Conservation (phyloP, 2,888 invertebrate genomes). For the Operophtera brumata region DNA sequence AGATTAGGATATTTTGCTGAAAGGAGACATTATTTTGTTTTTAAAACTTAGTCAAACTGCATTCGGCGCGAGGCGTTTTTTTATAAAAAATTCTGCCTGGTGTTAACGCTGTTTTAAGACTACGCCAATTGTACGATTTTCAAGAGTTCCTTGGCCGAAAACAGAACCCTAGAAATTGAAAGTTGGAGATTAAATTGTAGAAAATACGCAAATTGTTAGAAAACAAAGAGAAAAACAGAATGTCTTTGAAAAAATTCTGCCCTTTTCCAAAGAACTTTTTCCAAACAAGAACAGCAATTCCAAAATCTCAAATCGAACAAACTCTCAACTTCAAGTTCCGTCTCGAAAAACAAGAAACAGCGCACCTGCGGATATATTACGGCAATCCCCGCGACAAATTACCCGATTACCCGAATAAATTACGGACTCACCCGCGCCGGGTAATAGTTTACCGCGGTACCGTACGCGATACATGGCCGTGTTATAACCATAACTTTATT, state of each 20-base stretch:
- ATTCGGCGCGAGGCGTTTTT: too few species aligned
- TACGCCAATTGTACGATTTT: too few species aligned
- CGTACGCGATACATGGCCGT: conserved; percentile 41
- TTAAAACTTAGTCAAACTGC: too few species aligned
- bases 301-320: conserved; percentile 4
- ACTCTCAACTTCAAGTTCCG: background rate
- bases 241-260: background rate
- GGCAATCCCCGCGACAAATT: conserved; percentile 63
- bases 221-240: background rate
- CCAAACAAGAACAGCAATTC: background rate
- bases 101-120: too few species aligned
- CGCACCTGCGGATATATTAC: conserved; percentile 61
- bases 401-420: conserved; percentile 68
- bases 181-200: too few species aligned
- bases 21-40: too few species aligned
- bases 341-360: conserved; percentile 41
- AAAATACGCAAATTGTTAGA: too few species aligned
- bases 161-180: too few species aligned
- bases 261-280: background rate
- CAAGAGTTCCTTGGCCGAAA: too few species aligned
- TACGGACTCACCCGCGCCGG: conserved; percentile 41
- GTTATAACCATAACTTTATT: conserved; percentile 37
- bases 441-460: conserved; percentile 45
- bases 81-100: too few species aligned
- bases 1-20: too few species aligned